These are phyloP conservation scores for Rhinolophus sinicus DNA, from an alignment of 2,113 vertebrate genomes.

Conservation along the genomic window DNA sequence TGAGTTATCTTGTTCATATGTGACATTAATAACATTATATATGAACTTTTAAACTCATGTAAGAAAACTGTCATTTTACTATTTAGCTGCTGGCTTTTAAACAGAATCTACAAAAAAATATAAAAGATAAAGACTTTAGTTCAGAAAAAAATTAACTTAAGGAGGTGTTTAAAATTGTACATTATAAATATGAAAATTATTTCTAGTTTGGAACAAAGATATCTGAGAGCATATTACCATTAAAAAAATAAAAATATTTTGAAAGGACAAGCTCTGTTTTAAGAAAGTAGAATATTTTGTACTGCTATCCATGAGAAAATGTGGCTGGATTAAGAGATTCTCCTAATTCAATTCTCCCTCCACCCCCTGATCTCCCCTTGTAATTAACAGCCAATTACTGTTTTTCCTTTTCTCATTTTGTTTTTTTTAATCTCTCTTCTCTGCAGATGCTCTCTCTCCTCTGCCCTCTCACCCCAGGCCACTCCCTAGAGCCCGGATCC, in stretches of 20 bases:
- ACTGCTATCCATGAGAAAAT: neutral
- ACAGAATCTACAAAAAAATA: neutral
- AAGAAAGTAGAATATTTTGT: slow-evolving; percentile 10
- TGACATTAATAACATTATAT: slow-evolving; percentile 10
- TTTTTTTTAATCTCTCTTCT: neutral
- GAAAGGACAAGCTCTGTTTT: neutral
- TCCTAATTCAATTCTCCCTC: neutral
- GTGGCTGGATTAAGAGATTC: neutral
- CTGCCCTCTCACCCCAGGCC: neutral
- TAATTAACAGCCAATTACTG: neutral
- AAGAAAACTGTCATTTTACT: slow-evolving; percentile 42
- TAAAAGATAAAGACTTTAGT: neutral
- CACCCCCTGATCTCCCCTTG: neutral
- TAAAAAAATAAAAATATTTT: neutral
- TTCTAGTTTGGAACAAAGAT: slow-evolving; percentile 15
- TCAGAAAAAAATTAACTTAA: slow-evolving; percentile 13
- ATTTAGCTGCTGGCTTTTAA: slow-evolving; percentile 45
- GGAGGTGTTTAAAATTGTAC: neutral
- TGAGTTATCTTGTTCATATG: slow-evolving; percentile 47
- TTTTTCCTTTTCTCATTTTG: neutral
- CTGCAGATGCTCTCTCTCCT: neutral
- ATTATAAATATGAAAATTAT: slow-evolving; percentile 10
- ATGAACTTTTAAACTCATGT: slow-evolving; percentile 48
- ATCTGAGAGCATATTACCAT: neutral
- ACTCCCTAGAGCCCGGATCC: neutral